Conservation (phyloP, 2,113 vertebrate species). For the Ageneiosus marmoratus region DNA sequence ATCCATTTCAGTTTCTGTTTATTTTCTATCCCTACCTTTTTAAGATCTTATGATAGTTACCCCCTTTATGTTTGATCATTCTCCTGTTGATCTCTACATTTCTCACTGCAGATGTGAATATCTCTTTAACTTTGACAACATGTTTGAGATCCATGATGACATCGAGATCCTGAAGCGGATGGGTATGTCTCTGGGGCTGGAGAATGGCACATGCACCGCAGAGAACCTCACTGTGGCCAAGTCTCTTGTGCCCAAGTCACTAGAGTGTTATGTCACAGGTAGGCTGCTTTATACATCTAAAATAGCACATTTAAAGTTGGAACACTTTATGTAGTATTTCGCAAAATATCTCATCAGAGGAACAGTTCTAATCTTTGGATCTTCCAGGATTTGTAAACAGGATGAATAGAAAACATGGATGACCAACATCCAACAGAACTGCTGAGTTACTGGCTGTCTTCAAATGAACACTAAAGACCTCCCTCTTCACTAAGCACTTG, state of each 20-base stretch:
- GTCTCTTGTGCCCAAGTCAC: conserved; percentile 81
- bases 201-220: conserved; percentile 77
- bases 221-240: conserved; percentile 79
- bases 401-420: neutral
- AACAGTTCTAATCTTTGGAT: neutral
- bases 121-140: conserved; percentile 86
- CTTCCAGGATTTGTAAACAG: conserved; percentile 1
- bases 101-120: conserved; percentile 78
- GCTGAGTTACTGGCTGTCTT: neutral
- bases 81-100: neutral
- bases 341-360: neutral
- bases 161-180: conserved; percentile 83
- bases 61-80: neutral
- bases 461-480: neutral
- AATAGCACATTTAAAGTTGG: neutral
- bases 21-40: neutral
- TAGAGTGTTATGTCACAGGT: conserved; percentile 84
- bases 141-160: conserved; percentile 86
- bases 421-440: neutral
- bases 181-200: conserved; percentile 84
- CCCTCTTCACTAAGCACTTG: neutral
- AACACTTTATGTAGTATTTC: neutral
- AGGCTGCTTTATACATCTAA: neutral
- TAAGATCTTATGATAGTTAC: too few species aligned
- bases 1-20: neutral